Conservation (phyloP, 30 jellyfish, hydroid and myxozoan genomes). For the Turritopsis dohrnii region DNA sequence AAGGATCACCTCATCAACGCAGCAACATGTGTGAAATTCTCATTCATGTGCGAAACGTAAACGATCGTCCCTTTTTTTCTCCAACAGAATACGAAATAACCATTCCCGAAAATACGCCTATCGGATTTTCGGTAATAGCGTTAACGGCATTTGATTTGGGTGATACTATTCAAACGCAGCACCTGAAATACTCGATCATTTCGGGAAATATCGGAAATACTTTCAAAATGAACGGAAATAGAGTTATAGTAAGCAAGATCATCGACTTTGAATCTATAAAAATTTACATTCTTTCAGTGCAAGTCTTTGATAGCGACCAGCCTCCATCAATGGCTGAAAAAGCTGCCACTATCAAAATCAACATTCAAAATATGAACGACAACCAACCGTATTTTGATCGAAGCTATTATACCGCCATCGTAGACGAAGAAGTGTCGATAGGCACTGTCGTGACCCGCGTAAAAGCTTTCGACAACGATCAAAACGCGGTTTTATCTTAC, state of each 20-base stretch:
- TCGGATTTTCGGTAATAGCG: slow-evolving; percentile 24
- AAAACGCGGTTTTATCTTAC: slow-evolving; percentile 25
- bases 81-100: slow-evolving; percentile 29
- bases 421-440: neutral
- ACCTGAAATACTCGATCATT: neutral
- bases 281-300: slow-evolving; percentile 31
- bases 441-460: slow-evolving; percentile 4
- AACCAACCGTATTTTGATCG: slow-evolving; percentile 5
- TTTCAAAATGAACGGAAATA: slow-evolving; percentile 11
- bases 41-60: slow-evolving; percentile 47
- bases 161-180: neutral
- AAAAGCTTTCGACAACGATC: slow-evolving; percentile 24
- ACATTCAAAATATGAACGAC: slow-evolving; percentile 3
- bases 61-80: slow-evolving; percentile 48
- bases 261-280: slow-evolving; percentile 50
- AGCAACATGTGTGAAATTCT: slow-evolving; percentile 32
- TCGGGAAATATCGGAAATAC: neutral
- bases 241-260: slow-evolving; percentile 10
- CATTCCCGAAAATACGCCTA: slow-evolving; percentile 34
- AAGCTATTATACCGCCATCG: neutral
- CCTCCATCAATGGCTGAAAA: neutral
- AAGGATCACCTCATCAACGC: slow-evolving; percentile 27
- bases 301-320: slow-evolving; percentile 43
- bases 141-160: neutral
- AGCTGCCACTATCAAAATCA: slow-evolving; percentile 1